phyloP scores from a whole-genome alignment of 2,888 invertebrate genomes.

The Chloromyia formosa region DNA sequence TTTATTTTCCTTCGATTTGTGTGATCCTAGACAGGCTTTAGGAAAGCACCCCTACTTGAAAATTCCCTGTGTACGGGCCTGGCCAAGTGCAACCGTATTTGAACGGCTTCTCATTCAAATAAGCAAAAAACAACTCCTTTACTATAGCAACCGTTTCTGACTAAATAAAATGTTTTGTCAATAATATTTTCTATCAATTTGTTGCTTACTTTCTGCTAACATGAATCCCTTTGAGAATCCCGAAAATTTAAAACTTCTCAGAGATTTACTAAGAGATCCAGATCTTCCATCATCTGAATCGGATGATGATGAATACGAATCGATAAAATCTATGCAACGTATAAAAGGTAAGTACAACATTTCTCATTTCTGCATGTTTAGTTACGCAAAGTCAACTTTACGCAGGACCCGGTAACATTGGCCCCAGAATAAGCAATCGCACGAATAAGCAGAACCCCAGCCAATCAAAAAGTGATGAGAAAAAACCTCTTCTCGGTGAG shows the following conservation, averaged over 20 bases:
- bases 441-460: slow-evolving; percentile 44
- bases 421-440: slow-evolving; percentile 50
- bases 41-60: no score
- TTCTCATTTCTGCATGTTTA: background rate
- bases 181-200: background rate
- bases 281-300: slow-evolving; percentile 54
- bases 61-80: no score
- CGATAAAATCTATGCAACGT: background rate
- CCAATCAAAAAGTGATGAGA: slow-evolving; percentile 6
- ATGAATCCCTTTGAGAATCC: slow-evolving; percentile 61
- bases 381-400: no score
- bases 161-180: slow-evolving; percentile 28
- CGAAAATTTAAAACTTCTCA: slow-evolving; percentile 56
- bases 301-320: slow-evolving; percentile 52
- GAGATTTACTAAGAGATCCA: slow-evolving; percentile 57
- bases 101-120: no score
- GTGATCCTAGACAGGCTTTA: no score
- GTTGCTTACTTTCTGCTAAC: slow-evolving; percentile 23
- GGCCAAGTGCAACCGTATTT: no score
- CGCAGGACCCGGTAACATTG: slow-evolving; percentile 66
- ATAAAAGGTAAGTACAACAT: slow-evolving; percentile 1
- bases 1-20: no score
- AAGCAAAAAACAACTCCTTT: background rate
- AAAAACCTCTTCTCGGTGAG: slow-evolving; percentile 26
- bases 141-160: background rate